These are phyloP conservation scores for Procapra przewalskii DNA, from an alignment of 2,113 vertebrate species.

Conservation along the genomic window DNA sequence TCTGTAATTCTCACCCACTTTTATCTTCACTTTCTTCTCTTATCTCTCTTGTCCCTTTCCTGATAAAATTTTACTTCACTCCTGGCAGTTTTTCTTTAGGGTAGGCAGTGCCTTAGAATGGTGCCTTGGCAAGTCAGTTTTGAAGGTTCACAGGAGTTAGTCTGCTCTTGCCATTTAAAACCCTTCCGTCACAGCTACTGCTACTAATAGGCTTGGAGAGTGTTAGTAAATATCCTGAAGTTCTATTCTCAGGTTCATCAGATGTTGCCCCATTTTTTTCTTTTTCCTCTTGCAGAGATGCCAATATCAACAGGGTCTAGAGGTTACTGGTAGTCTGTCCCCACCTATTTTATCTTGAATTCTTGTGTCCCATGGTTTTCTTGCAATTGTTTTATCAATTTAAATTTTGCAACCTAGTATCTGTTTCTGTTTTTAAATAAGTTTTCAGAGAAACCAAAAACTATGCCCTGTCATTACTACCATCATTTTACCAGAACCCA, in stretches of 20 bases:
- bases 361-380: background rate
- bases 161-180: background rate
- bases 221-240: background rate
- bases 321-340: background rate
- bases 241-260: background rate
- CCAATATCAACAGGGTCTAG: background rate
- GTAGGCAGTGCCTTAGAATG: background rate
- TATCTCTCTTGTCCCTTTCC: background rate
- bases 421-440: background rate
- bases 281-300: background rate
- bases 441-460: constrained; percentile 15
- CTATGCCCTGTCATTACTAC: background rate
- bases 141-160: background rate
- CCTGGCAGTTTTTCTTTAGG: background rate
- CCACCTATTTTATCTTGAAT: background rate
- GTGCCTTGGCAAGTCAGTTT: background rate
- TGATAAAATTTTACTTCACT: background rate
- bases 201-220: background rate
- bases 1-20: background rate
- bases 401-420: constrained; percentile 4
- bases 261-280: background rate
- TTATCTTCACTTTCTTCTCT: background rate
- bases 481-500: background rate
- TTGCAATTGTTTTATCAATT: background rate
- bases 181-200: background rate